Percentiles rank a stretch among this genome's conserved stretches.
phyloP scores from a whole-genome alignment of 2,888 invertebrate genomes.

The Allophyes oxyacanthae region DNA sequence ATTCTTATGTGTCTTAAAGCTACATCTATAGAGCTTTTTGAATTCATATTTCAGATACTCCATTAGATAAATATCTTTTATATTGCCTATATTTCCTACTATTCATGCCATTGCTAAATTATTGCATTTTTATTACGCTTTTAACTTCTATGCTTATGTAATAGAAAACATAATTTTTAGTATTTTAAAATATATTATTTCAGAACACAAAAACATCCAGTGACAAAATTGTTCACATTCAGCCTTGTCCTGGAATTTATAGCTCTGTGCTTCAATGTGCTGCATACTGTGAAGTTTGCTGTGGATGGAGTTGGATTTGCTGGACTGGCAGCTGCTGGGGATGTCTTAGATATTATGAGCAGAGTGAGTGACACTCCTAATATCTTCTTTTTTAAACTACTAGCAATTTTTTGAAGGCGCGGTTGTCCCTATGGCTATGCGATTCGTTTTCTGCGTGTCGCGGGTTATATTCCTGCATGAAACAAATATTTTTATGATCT shows the following conservation, averaged over 20 bases:
- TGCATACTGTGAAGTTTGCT: conserved; percentile 97
- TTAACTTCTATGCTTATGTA: conserved; percentile 12
- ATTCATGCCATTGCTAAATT: conserved; percentile 24
- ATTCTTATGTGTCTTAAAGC: conserved; percentile 27
- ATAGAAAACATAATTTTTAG: too few species aligned
- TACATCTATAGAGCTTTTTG: conserved; percentile 29
- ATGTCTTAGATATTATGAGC: conserved; percentile 97
- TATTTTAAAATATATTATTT: conserved; percentile 23
- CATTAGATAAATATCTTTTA: conserved; percentile 19
- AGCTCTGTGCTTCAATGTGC: conserved; percentile 95
- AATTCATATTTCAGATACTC: conserved; percentile 15
- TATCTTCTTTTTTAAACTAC: conserved; percentile 4
- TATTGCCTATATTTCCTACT: conserved; percentile 8
- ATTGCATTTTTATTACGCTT: conserved; percentile 14
- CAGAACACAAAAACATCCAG: conserved; percentile 96
- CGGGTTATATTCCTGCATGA: too few species aligned
- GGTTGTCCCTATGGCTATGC: too few species aligned
- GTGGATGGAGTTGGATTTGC: conserved; percentile 96
- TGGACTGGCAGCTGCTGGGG: conserved; percentile 95
- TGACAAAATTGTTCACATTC: conserved; percentile 96
- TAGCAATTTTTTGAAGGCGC: too few species aligned
- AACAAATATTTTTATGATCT: too few species aligned
- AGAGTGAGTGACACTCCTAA: conserved; percentile 90
- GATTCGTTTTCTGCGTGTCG: too few species aligned
- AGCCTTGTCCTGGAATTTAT: conserved; percentile 96